Evolutionary conservation across 2,113 vertebrate species (phyloP), one percentile per base, ranked within the genome.

Genomic region (Sander lucioperca): DNA sequence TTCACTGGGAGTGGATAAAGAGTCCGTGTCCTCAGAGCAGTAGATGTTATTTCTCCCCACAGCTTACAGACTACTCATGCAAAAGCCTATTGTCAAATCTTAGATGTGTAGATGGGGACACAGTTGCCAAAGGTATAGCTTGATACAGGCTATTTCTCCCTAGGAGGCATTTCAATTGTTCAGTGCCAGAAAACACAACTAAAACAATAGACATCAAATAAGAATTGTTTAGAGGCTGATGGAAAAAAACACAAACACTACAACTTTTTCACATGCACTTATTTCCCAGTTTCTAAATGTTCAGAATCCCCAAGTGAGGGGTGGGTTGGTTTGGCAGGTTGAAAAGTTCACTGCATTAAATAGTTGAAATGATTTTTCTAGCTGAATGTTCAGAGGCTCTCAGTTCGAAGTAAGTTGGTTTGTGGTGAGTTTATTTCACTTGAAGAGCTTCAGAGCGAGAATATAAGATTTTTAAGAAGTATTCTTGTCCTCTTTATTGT

Each of bases 21-120:
- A 88, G 82, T 86, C 62, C 51, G 66, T 70, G 73, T 90, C 85
- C 80, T 90, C 75, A 72, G 72, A 91, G 83, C 83, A 66, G 74
- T 78, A 86, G 69, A 73, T 84, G 58, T 59, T 82, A 39, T 25
- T 45, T 84, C 43, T 86, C 62, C 56, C 50, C 64, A 66, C 79
- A 82, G 71, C 83, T 77, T 33, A 33, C 64, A 66, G 39, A 72
- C 65, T 56, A 61, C 76, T 78, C 77, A 69, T 65, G 71, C 47
- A 82, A 58, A 76, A 25, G 14, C 15, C 19, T 74, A 18, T 64
- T 75, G 87, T 82, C 57, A 80, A 48, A 79, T 86, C 69, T 65
- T 62, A 57, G 59, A 72, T 76, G 80, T 84, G 36, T 78, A 62
- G 89, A 84, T 45, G 51, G 66, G 70, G 66, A 59, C 66, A 62